Base-by-base conservation (phyloP, 2,888 invertebrate genomes). In the Chalcis sispes region DNA sequence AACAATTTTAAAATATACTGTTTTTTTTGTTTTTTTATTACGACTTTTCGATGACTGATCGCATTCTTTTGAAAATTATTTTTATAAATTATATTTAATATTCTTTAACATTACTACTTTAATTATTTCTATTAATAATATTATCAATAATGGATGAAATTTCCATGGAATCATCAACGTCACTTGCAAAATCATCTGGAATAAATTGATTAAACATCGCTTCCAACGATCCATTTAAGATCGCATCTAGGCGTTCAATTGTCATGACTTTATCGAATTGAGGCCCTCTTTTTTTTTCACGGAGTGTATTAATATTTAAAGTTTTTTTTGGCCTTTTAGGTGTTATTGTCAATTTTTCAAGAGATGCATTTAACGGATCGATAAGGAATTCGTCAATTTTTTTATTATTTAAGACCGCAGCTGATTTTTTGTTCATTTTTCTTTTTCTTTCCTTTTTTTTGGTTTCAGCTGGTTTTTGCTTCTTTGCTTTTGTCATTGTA, bases 401-500 rank as follows among this genome's bases (percentile, higher is more conserved):
- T 62, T 48, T 54, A 29, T 78, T 84, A 54, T 81, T 79, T n/a
- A 87, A 66, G 77, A 85, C 88, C 46, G 83, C 82, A 48, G 87
- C 87, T 0, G 88, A 82, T 64, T 79, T 75, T 40, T 67, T 58
- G 50, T 72, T 59, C 7, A 27, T 65, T 66, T 76, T 70, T 50
- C 48, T 25, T 42, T 76, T 75, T 59, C 64, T 54, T 20, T 79
- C 75, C 82, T 61, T 79, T 80, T 29, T 25, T 67, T 58, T 83
- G 85, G 20, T 80, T 72, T 61, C 86, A 88, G 1, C 40, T 2
- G 81, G 81, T 76, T 84, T 84, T 75, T 84, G 84, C 75, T 88
- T 90, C 81, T 77, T 85, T 90, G 86, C 92, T 91, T 77, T 92
- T 91, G 36, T 90, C 89, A 91, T 90, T 79, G 93, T 90, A 81